Evolutionary conservation across 2,113 vertebrate species (phyloP), one percentile per base, ranked within the genome.

Genomic region (Microtus montanus): DNA sequence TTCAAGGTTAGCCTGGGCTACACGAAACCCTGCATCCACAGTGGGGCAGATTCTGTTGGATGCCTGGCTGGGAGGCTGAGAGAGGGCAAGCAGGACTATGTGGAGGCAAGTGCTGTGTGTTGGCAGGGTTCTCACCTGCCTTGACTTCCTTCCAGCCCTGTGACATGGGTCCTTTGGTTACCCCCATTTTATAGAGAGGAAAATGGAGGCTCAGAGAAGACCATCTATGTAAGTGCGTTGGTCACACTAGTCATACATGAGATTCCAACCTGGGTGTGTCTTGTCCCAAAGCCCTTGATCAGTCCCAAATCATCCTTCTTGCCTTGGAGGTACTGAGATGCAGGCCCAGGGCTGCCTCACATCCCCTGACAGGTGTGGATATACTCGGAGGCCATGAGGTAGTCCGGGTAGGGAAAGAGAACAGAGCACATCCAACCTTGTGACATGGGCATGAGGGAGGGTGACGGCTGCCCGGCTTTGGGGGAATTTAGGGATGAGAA

Each of bases 271-370:
- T 44, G 20, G 35, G 13, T 84, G 77, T 20, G 14, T 44, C 61
- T 78, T 38, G 47, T 54, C 13, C 47, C 33, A 14, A 71, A 82
- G 52, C 28, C 54, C 70, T n/a, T 28, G n/a, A 22, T 12, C 58
- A 6, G 38, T 4, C 14, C 0, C 0, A 11, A 82, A 44, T 64
- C 26, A 11, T 7, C n/a, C 73, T 20, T 2, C 6, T 58, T 15
- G 28, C 11, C 70, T 24, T 3, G 3, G 9, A 38, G 10, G 2
- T 17, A 30, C 38, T 20, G 38, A 71, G 73, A 38, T 2, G 49
- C 10, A 28, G 5, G 26, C 14, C 30, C 35, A 10, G 35, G n/a
- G 74, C 12, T 3, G 33, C 1, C 74, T 10, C 5, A 64, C 14
- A 52, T 6, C 58, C 49, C 68, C 49, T 71, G 66, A 75, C 71